A percentile compares a stretch with the other conserved stretches of the same genome.
Evolutionary conservation across 2,113 vertebrate genomes (phyloP).

Genomic region (Erinaceus europaeus): DNA sequence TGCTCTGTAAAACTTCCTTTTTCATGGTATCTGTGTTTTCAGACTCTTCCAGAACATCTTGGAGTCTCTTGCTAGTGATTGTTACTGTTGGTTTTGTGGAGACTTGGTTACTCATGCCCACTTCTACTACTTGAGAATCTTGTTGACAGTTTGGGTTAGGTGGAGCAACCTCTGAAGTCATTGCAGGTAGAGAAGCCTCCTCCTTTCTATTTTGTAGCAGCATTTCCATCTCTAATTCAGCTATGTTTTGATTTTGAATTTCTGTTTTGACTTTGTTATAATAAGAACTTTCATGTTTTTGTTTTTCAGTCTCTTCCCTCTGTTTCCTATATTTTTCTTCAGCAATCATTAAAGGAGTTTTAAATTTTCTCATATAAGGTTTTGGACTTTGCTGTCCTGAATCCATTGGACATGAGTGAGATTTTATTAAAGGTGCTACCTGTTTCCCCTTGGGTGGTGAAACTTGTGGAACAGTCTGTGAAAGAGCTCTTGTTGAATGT

Average conservation of each 20-base stretch:
- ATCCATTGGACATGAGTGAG: constrained; percentile 84
- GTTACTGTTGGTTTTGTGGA: constrained; percentile 59
- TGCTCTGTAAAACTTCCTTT: constrained; percentile 75
- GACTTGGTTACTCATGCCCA: constrained; percentile 34
- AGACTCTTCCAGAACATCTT: constrained; percentile 71
- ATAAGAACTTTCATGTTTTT: constrained; percentile 66
- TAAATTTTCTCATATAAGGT: constrained; percentile 87
- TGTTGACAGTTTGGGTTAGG: not conserved
- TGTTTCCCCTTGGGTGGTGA: constrained; percentile 75
- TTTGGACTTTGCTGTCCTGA: constrained; percentile 80
- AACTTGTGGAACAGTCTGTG: constrained; percentile 44
- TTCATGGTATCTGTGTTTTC: constrained; percentile 66
- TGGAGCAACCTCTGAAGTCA: not conserved
- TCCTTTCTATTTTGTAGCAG: constrained; percentile 11
- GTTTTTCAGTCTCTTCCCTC: constrained; percentile 83
- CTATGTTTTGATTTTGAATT: constrained; percentile 49
- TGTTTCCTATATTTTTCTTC: constrained; percentile 89
- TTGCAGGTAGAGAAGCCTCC: not conserved
- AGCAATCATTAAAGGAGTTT: constrained; percentile 91
- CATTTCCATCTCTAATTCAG: constrained; percentile 64
- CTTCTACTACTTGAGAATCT: not conserved
- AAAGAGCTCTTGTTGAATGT: not conserved
- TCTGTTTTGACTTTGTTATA: constrained; percentile 40
- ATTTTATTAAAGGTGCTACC: constrained; percentile 80
- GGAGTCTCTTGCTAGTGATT: constrained; percentile 57